Base-by-base conservation (phyloP, 1,140 invertebrate genomes). In the Bombus sibiricus region DNA sequence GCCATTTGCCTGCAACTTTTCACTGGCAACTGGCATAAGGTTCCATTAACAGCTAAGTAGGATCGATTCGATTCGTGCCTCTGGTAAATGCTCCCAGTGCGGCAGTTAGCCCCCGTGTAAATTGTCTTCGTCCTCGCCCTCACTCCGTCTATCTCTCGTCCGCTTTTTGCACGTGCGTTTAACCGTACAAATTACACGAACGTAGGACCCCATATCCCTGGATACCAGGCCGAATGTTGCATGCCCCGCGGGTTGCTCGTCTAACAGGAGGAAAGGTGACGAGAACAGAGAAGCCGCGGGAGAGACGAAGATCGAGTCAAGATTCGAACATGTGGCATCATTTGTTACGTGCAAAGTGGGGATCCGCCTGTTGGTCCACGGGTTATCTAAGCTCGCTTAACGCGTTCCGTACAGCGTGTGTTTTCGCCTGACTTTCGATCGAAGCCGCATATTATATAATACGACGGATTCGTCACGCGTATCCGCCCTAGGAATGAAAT, bases 291-390 rank as follows among this genome's bases (percentile, higher is more conserved):
- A 62, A 4, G 72, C 47, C 25, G 53, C 78, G 68, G 37, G n/a
- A 79, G 71, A 66, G 80, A 79, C 28, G 5, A 71, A 79, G 71
- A 78, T 62, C 83, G 85, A 92, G 85, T 91, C 89, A 94, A 95
- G 94, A 94, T 93, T 90, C 89, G 94, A 95, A 94, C 95, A 95
- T 95, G 94, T 95, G 95, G 95, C 94, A 92, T 95, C 94, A 95
- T 95, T 95, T 95, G 94, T 95, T 94, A 94, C 88, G 89, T 89
- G 85, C 88, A 78, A 92, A 91, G 69, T 89, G 83, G 89, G 91
- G 87, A 22, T 91, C 79, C 82, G 87, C 83, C 68, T 59, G 82
- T 86, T 75, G 71, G 72, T 57, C 47, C 83, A 86, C 68, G 79
- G 81, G 72, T 91, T 91, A 91, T 89, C 88, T 82, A 86, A 89